Evolutionary conservation across 2,888 invertebrate genomes (phyloP), one percentile per base, ranked within the genome.

Genomic region (Ormyrus nitidulus): DNA sequence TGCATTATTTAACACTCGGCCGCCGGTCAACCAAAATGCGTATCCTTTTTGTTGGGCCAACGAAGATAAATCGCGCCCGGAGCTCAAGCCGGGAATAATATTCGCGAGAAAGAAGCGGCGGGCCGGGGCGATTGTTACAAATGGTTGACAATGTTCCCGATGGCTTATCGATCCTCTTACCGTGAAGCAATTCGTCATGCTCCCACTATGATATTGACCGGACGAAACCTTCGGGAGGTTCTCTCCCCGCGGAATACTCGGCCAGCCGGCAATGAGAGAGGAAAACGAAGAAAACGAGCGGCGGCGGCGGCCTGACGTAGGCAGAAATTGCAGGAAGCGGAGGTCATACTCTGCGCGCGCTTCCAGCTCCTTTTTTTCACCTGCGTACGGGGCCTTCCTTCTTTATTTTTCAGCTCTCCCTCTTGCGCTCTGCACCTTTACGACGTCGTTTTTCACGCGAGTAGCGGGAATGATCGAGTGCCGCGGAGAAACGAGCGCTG

Each of bases 141-240:
- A 84, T 84, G 84, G 78, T 76, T 77, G 81, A 83, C 84, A 79
- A 78, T 81, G 80, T 81, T 79, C 65, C 78, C 64, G 79, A 82
- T 81, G 82, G 64, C 80, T 81, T 81, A 83, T 84, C 83, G 82
- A 81, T 82, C 81, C 81, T 83, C 71, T 69, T 76, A 58, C 66
- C 79, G 69, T 53, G 73, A 68, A 71, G 79, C 79, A 65, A 83
- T 82, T 81, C 79, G 82, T 76, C 81, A 83, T 82, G 68, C 76
- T 73, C 61, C 75, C 65, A 54, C 72, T 62, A 54, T 53, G 53
- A 75, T 77, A 79, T 79, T 79, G 77, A 71, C 76, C 76, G 64
- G 51, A 72, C 73, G 65, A 69, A 19, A 53, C 34, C 72, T 65
- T 61, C 51, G 44, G 19, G 34, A 8, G n/a, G 8, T 58, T 69